Base-by-base conservation (phyloP, 1,140 invertebrate species). In the Formica selysi region DNA sequence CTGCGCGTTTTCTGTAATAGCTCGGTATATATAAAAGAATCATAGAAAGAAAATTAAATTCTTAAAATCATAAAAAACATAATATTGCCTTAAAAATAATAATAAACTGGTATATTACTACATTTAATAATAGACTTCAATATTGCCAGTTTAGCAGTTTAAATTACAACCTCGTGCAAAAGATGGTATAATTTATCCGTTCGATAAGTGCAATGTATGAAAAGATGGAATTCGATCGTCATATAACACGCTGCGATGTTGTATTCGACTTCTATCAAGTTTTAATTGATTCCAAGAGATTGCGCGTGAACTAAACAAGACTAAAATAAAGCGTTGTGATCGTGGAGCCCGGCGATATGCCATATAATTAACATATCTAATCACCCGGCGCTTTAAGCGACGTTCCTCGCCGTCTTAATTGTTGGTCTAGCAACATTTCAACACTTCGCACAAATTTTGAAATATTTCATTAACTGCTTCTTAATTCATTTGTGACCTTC, bases 331-430 rank as follows among this genome's bases (percentile, higher is more conserved):
- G 59, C 5, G 16, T 51, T n/a, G n/a, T 29, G 76, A 16, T 16
- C 44, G 38, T 6, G 29, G 11, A 57, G 26, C n/a, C 48, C 11
- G 13, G 1, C 65, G 41, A 84, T 76, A 76, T 57, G n/a, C 70
- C n/a, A 10, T 41, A 59, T 76, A 76, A 76, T 84, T 84, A 64
- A 84, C 26, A 71, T 7, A 76, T 13, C 70, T 76, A 84, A 84
- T 80, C 59, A 22, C 19, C 10, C 41, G 71, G 26, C 57, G 16
- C 67, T 81, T 84, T 51, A 36, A 62, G n/a, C 59, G 41, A 81
- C 36, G 11, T 76, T 61, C 16, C 6, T 48, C 29, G n/a, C n/a
- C 22, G 32, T 76, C 29, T 64, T 62, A 76, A 64, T 83, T 83
- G 32, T 48, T 44, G 10, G 2, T 44, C 41, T 44, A 2, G 0